Percentiles rank a stretch among this genome's conserved stretches.
phyloP scores from a whole-genome alignment of 2,113 vertebrate species.

The Pandion haliaetus region DNA sequence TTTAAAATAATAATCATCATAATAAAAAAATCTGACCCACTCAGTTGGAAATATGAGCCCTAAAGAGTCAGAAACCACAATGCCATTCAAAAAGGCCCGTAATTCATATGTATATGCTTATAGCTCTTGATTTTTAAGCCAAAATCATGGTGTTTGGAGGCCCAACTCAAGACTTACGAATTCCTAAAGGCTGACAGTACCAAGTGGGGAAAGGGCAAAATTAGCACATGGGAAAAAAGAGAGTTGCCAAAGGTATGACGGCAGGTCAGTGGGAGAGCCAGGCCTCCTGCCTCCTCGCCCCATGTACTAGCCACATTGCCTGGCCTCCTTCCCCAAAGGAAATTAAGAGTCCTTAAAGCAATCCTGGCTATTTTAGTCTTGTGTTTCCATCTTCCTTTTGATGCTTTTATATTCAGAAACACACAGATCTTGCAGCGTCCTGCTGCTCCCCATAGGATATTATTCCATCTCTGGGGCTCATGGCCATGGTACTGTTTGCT shows the following conservation, averaged over 20 bases:
- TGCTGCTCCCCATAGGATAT: constrained; percentile 3
- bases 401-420: not conserved
- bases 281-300: not conserved
- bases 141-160: constrained; percentile 19
- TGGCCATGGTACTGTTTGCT: not conserved
- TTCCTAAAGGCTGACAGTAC: constrained; percentile 37
- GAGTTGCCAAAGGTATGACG: not conserved
- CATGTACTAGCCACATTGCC: not conserved
- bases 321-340: not conserved
- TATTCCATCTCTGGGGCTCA: constrained; percentile 4
- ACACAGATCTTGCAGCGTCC: not conserved
- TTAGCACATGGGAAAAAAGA: not conserved
- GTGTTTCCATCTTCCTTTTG: constrained; percentile 1
- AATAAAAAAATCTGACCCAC: constrained; percentile 27
- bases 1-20: constrained; percentile 53
- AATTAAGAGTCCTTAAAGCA: not conserved
- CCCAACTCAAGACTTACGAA: not conserved
- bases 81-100: constrained; percentile 1
- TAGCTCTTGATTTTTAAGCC: constrained; percentile 25
- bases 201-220: constrained; percentile 23
- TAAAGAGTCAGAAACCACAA: constrained; percentile 40
- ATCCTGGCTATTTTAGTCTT: not conserved
- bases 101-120: constrained; percentile 8
- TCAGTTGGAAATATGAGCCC: not conserved
- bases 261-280: constrained; percentile 2